These are phyloP conservation scores for Lasioglossum villosulum DNA, from an alignment of 2,888 invertebrate species.

Conservation along the genomic window DNA sequence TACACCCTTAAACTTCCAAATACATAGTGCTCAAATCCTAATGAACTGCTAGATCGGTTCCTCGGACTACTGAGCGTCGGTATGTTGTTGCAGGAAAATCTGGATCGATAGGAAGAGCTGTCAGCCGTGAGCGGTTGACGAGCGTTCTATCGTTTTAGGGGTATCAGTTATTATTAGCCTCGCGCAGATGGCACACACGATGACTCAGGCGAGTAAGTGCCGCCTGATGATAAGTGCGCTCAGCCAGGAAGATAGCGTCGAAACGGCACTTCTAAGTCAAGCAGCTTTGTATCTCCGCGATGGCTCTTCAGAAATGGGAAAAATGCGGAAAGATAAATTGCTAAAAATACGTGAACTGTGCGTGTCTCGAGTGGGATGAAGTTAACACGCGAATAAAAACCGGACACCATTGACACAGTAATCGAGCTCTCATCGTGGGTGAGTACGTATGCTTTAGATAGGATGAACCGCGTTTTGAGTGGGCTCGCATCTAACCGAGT, in stretches of 20 bases:
- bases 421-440: background rate
- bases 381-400: background rate
- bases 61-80: background rate
- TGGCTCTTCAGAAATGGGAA: background rate
- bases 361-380: background rate
- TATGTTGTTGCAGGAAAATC: background rate
- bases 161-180: conserved; percentile 65
- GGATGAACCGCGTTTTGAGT: background rate
- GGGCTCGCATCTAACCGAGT: background rate
- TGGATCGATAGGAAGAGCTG: conserved; percentile 7
- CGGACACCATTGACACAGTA: background rate
- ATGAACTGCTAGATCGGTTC: too few relatives aligned
- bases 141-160: conserved; percentile 58
- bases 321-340: background rate
- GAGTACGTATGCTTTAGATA: background rate
- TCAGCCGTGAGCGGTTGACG: background rate
- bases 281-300: conserved; percentile 33
- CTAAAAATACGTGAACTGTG: conserved; percentile 8
- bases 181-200: conserved; percentile 60
- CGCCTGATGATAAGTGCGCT: conserved; percentile 62
- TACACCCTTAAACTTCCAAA: too few relatives aligned
- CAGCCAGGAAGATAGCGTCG: conserved; percentile 57
- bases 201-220: conserved; percentile 66
- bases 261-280: conserved; percentile 43
- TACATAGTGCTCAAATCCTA: too few relatives aligned